Evolutionary conservation across 2,888 invertebrate genomes (phyloP).

Genomic region (Nomada goodeniana): DNA sequence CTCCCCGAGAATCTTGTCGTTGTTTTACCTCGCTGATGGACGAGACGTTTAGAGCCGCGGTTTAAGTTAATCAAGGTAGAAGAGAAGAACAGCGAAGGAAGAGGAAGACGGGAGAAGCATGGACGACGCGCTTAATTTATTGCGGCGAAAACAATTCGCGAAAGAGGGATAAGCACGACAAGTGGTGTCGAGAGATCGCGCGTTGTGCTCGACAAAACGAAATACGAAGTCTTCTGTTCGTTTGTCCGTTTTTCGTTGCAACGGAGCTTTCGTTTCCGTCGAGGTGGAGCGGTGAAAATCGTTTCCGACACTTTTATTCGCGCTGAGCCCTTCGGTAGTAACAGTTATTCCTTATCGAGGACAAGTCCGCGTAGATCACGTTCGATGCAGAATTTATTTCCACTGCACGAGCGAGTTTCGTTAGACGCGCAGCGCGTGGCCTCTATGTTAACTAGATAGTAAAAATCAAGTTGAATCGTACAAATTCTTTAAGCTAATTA

Average conservation of each 20-base stretch:
- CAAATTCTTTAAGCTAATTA: slow-evolving; percentile 39
- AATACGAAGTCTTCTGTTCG: neutral
- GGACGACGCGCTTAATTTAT: neutral
- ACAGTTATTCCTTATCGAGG: too few species aligned
- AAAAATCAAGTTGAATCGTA: slow-evolving; percentile 51
- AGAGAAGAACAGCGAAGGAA: neutral
- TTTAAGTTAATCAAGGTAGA: neutral
- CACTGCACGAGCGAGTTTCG: slow-evolving; percentile 75
- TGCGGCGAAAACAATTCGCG: neutral
- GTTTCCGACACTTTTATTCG: too few species aligned
- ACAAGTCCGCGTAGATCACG: slow-evolving; percentile 4
- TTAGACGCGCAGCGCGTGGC: slow-evolving; percentile 71
- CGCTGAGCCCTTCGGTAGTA: too few species aligned
- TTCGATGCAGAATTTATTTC: slow-evolving; percentile 63
- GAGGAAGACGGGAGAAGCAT: neutral
- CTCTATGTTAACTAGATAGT: slow-evolving; percentile 49
- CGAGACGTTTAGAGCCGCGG: neutral
- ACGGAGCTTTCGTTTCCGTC: too few species aligned
- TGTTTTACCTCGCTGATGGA: too few species aligned
- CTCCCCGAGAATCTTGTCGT: too few species aligned
- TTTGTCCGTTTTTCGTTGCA: too few species aligned
- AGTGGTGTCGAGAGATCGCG: neutral
- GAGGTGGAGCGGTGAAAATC: too few species aligned
- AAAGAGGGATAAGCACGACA: neutral
- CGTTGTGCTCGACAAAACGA: neutral